Base-by-base conservation (phyloP, 30 jellyfish, hydroid and myxozoan species). In the Haliclystus octoradiatus region DNA sequence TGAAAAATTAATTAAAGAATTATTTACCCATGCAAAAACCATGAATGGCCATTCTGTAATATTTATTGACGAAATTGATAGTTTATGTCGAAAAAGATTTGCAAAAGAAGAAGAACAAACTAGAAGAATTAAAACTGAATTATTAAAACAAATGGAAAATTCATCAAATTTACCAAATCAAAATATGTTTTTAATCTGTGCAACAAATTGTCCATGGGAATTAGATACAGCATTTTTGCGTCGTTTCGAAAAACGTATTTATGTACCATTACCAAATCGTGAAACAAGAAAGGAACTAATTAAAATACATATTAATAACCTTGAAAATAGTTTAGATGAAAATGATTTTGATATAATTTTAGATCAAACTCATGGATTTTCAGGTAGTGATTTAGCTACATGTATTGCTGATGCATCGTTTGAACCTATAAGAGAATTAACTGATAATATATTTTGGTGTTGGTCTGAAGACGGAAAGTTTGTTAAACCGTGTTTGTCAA, bases 131-230 rank as follows among this genome's bases (percentile, higher is more conserved):
- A 89, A 89, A 71, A 89, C 95, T 2, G 98, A 89, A 69, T 86
- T 89, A 0, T 72, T 89, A 23, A 81, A 82, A 73, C 98, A 89
- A 63, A 81, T 89, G 92, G 98, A 89, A 68, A n/a, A n/a, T n/a
- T 90, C 95, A 47, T 72, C 84, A 15, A 65, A 35, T 64, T 74
- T 76, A n/a, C 9, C 73, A 0, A 86, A 82, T 34, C 23, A 63
- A 9, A 52, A 73, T 46, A 65, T 82, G 49, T 89, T 89, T 68
- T 65, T 89, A 12, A 74, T 89, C 3, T 90, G 98, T 34, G 95
- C 98, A 12, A 89, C 98, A 1, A 89, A 89, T 57, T 81, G 98
- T 50, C 98, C 98, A 0, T 81, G 95, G 95, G 98, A 89, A 49
- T 75, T 89, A 2, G 98, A 89, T 65, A 76, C 93, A 0, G 98